Base-by-base conservation (phyloP, 1,140 invertebrate species). In the Leptonema lineaticorne region DNA sequence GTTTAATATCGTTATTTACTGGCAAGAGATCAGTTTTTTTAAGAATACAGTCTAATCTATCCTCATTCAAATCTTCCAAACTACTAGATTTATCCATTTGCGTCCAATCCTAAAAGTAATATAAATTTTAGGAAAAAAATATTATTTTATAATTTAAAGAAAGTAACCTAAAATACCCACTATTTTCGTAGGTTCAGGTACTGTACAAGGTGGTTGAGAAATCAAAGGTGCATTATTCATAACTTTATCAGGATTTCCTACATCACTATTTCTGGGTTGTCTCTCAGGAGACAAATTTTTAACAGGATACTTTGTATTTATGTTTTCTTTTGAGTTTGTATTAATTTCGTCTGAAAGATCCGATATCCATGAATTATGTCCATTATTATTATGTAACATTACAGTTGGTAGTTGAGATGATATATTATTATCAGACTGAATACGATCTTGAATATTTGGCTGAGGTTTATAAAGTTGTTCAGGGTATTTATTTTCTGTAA, bases 61-160 rank as follows among this genome's bases (percentile, higher is more conserved):
- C 30, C 14, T 18, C 57, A 9, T 59, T 30, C 28, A 59, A 16
- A 33, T 59, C 30, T 33, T 59, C 57, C 18, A 59, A 26, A 26
- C 50, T 59, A 16, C 28, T 33, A 11, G 57, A 37, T 20, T 59
- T 59, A 28, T 59, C 57, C n/a, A 33, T 37, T 30, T 33, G 18
- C n/a, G 57, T 59, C 57, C 57, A 59, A 59, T 59, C 57, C 57
- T 59, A 33, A 22, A n/a, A 53, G n/a, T n/a, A n/a, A n/a, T n/a
- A n/a, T n/a, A n/a, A n/a, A n/a, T n/a, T n/a, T n/a, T n/a, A n/a
- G n/a, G n/a, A n/a, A n/a, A n/a, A n/a, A n/a, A 41, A 2, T 41
- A 16, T 11, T 9, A 41, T 4, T 41, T 41, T 41, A 3, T 16
- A 41, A 41, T 41, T 2, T 41, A 4, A 4, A 53, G 24, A 11